These are phyloP conservation scores for Syngnathus scovelli DNA, from an alignment of 2,113 vertebrate genomes.

Conservation along the genomic window DNA sequence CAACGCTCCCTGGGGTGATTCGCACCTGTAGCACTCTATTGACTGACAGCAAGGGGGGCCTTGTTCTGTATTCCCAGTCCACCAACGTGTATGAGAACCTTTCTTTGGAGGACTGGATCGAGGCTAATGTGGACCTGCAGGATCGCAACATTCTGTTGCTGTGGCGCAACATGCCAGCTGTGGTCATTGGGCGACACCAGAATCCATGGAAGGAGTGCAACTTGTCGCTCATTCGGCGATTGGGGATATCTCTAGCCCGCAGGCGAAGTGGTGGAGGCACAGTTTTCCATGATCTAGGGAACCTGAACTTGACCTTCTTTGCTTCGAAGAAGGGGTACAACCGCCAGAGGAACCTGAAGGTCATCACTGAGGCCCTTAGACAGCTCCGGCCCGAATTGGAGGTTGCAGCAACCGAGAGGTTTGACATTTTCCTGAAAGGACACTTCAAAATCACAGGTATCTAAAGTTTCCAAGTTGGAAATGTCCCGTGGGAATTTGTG, in stretches of 20 bases:
- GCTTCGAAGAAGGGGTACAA: slow-evolving; percentile 81
- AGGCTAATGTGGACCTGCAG: slow-evolving; percentile 77
- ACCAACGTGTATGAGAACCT: slow-evolving; percentile 84
- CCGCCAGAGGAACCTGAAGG: slow-evolving; percentile 79
- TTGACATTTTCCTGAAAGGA: slow-evolving; percentile 81
- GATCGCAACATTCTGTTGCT: slow-evolving; percentile 75
- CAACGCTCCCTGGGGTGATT: not conserved
- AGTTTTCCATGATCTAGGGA: slow-evolving; percentile 93
- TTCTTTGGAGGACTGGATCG: slow-evolving; percentile 94
- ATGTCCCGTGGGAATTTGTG: not conserved
- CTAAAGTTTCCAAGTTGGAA: not conserved
- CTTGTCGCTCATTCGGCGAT: slow-evolving; percentile 72
- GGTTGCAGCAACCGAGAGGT: slow-evolving; percentile 77
- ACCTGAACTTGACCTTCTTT: slow-evolving; percentile 95
- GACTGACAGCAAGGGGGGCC: slow-evolving; percentile 21
- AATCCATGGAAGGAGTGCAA: slow-evolving; percentile 94
- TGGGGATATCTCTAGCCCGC: slow-evolving; percentile 78
- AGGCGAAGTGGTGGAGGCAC: slow-evolving; percentile 91
- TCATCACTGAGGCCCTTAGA: slow-evolving; percentile 79
- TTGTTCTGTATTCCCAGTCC: slow-evolving; percentile 81
- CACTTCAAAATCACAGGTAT: slow-evolving; percentile 82
- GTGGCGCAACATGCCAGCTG: slow-evolving; percentile 83
- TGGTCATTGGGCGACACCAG: slow-evolving; percentile 93
- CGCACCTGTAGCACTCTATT: slow-evolving; percentile 9
- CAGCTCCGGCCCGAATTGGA: slow-evolving; percentile 73